Base-by-base conservation (phyloP, 1,140 invertebrate species). In the Hestina assimilis region DNA sequence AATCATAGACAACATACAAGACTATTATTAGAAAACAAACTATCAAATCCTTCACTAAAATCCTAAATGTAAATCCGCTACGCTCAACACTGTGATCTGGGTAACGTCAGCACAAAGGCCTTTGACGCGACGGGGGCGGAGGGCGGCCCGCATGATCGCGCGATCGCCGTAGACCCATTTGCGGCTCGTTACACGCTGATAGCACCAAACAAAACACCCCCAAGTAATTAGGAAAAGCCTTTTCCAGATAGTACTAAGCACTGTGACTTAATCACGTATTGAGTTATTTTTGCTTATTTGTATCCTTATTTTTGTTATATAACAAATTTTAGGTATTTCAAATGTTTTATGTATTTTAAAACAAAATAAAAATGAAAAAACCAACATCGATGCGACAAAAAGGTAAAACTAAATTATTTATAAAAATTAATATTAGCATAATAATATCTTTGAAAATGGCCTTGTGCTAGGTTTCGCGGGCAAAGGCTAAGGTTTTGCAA, bases 181-280 rank as follows among this genome's bases (percentile, higher is more conserved):
- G 82, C 79, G 79, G 75, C 84, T 83, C 82, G 82, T 81, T 87
- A 84, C 82, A 81, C 84, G 69, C 83, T 65, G 84, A 87, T 87
- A 87, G 82, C 82, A 73, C 81, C 82, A 86, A 80, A 87, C 84
- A 87, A 86, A 84, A 86, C 81, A 82, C 81, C 80, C n/a, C 80
- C 71, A 83, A 87, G 81, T 84, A 87, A 87, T 87, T 87, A 87
- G 82, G 82, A 71, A 84, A 87, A 85, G 84, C 82, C 82, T 87
- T 87, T 85, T 84, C 74, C 79, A 87, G 84, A 85, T 85, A 87
- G 69, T 70, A 78, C n/a, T 83, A 78, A 87, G 82, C 76, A 82
- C 72, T 84, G 66, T 71, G 58, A 53, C 58, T 54, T 38, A 47
- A 8, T 23, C 43, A 46, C 51, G 43, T 43, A 54, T 54, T 31